These are phyloP conservation scores for Drosophila nr. perissopoda DNA, from an alignment of 2,888 invertebrate genomes.

Conservation along the genomic window DNA sequence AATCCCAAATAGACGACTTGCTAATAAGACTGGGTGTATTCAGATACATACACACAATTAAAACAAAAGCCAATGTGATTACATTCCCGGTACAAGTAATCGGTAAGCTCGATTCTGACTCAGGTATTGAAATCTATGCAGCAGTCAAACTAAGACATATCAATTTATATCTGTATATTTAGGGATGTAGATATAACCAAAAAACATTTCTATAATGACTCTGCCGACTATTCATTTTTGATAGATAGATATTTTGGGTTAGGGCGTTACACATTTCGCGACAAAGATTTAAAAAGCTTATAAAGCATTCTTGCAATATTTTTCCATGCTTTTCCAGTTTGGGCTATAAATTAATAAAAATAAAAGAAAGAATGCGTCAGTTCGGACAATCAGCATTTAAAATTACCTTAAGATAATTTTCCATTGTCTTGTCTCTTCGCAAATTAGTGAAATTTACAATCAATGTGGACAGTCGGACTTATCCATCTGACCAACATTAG, in stretches of 20 bases:
- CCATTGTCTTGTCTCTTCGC: not conserved
- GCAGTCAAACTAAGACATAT: not conserved
- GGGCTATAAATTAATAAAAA: not conserved
- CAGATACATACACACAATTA: conserved; percentile 1
- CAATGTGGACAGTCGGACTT: not conserved
- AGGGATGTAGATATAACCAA: not conserved
- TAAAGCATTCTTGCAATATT: not conserved
- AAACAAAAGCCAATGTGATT: conserved; percentile 17
- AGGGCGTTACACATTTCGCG: not conserved
- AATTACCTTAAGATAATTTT: not conserved
- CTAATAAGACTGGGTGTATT: conserved; percentile 22
- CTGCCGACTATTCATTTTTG: not conserved
- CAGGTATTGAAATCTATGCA: not conserved
- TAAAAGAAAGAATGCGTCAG: not conserved
- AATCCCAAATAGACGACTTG: conserved; percentile 28
- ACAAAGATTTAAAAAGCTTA: not conserved
- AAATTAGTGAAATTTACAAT: not conserved
- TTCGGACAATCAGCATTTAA: not conserved
- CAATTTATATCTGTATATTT: not conserved
- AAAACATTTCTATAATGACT: not conserved
- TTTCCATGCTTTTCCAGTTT: not conserved
- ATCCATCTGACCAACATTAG: not conserved
- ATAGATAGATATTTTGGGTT: not conserved
- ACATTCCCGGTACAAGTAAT: not conserved
- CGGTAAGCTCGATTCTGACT: not conserved